These are phyloP conservation scores for Lerista edwardsae DNA, from an alignment of 2,797 vertebrate species.

Conservation along the genomic window DNA sequence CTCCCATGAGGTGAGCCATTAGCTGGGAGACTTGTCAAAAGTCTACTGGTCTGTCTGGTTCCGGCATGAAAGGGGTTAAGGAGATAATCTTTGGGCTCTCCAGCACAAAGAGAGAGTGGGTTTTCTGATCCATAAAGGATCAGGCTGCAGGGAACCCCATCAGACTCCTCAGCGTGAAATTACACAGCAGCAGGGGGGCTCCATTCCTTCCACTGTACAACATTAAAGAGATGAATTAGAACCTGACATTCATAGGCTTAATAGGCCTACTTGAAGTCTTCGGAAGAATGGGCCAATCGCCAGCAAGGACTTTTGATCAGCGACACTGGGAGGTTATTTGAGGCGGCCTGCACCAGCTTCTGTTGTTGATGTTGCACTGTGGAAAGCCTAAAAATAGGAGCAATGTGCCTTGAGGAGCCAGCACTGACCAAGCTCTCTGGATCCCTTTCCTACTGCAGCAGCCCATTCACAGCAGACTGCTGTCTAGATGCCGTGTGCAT, in stretches of 20 bases:
- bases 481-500: background rate
- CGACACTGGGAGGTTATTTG: slow-evolving; percentile 18
- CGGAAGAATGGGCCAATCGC: slow-evolving; percentile 63
- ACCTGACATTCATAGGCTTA: slow-evolving; percentile 74
- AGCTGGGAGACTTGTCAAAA: background rate
- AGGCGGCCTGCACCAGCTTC: background rate
- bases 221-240: slow-evolving; percentile 77
- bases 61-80: slow-evolving; percentile 76
- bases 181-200: slow-evolving; percentile 78
- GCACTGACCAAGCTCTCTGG: background rate
- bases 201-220: slow-evolving; percentile 73
- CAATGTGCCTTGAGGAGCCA: background rate
- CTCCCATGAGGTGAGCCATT: background rate
- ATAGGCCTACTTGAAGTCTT: slow-evolving; percentile 67
- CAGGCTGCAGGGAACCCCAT: slow-evolving; percentile 81
- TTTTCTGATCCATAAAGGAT: slow-evolving; percentile 86
- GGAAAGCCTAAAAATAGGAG: background rate
- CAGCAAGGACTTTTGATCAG: slow-evolving; percentile 61
- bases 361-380: background rate
- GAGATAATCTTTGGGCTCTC: slow-evolving; percentile 71
- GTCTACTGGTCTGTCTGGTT: background rate
- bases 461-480: background rate
- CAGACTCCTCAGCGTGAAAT: slow-evolving; percentile 84
- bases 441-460: background rate
- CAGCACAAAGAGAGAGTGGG: slow-evolving; percentile 78